Conservation (phyloP, 1,140 invertebrate genomes). For the Calephelis nemesis region DNA sequence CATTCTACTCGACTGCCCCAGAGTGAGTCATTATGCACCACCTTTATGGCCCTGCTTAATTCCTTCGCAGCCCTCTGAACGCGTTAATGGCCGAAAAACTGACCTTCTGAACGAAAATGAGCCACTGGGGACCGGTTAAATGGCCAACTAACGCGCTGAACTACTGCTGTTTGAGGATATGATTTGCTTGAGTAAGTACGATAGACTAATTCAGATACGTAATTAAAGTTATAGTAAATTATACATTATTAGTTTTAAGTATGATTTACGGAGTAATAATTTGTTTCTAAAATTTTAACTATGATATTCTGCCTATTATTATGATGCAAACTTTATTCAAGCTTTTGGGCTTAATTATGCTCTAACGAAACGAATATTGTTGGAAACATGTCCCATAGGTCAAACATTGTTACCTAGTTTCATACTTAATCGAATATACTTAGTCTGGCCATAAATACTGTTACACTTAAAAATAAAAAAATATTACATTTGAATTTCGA, state of each 20-base stretch:
- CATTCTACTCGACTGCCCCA: constrained; percentile 49
- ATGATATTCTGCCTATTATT: too few species aligned
- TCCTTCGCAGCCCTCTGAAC: constrained; percentile 57
- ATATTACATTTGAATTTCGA: too few species aligned
- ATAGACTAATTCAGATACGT: constrained; percentile 3
- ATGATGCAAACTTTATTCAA: too few species aligned
- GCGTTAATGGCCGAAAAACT: constrained; percentile 73
- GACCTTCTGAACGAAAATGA: constrained; percentile 61
- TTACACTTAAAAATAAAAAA: too few species aligned
- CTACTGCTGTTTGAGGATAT: constrained; percentile 17
- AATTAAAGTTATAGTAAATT: constrained; percentile 3
- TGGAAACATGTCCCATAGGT: too few species aligned
- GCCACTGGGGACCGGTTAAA: constrained; percentile 61
- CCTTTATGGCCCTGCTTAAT: constrained; percentile 64
- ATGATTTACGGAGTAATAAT: too few species aligned
- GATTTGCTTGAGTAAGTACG: not conserved
- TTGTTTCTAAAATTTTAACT: too few species aligned
- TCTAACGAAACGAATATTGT: too few species aligned
- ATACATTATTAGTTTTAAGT: not conserved
- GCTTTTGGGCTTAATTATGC: too few species aligned
- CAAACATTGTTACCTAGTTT: too few species aligned
- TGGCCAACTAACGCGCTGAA: constrained; percentile 44
- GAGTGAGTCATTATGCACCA: constrained; percentile 66
- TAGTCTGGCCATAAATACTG: too few species aligned
- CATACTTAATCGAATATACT: too few species aligned